Base-by-base conservation (phyloP, 2,797 vertebrate genomes). In the Muscicapa striata region DNA sequence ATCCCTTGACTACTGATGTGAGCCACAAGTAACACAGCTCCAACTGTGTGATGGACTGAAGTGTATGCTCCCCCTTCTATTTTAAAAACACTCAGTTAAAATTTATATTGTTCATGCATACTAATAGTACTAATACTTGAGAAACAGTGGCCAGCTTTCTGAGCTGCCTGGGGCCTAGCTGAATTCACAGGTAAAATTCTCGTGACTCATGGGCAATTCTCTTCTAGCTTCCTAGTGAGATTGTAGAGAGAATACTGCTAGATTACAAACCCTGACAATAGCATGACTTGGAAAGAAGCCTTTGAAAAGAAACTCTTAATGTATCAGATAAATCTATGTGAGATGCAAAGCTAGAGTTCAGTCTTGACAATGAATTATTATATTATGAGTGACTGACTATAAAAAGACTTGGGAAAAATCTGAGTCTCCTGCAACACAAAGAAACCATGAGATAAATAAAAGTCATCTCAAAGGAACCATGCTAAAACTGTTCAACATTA, bases 341-440 rank as follows among this genome's bases (percentile, higher is more conserved):
- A 85, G 62, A 93, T 84, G 73, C 64, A 75, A 87, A 84, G 51
- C 62, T 93, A 15, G 40, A 83, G 70, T 29, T 91, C 68, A 43
- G 14, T 85, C 89, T 72, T 13, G 6, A 62, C 72, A 70, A 15
- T 75, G 46, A 92, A 76, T 80, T 90, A 43, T 77, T 92, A n/a
- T 15, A 29, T 38, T 62, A 66, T 66, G 34, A 92, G 62, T 75
- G 86, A 84, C 48, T 86, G 78, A 52, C 81, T 85, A 45, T 66
- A 76, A 62, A 89, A 93, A 78, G 27, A 68, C 79, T 83, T n/a
- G 48, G 63, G 62, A 86, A 85, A 95, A 83, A 91, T 58, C n/a
- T 45, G 72, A 77, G 36, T 64, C 72, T 91, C 59, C 87, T 89
- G 62, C 58, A 75, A 52, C 46, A 78, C 66, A 69, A 85, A 80